These are phyloP conservation scores for Frieseomelitta varia DNA, from an alignment of 1,140 invertebrate species.

Conservation along the genomic window DNA sequence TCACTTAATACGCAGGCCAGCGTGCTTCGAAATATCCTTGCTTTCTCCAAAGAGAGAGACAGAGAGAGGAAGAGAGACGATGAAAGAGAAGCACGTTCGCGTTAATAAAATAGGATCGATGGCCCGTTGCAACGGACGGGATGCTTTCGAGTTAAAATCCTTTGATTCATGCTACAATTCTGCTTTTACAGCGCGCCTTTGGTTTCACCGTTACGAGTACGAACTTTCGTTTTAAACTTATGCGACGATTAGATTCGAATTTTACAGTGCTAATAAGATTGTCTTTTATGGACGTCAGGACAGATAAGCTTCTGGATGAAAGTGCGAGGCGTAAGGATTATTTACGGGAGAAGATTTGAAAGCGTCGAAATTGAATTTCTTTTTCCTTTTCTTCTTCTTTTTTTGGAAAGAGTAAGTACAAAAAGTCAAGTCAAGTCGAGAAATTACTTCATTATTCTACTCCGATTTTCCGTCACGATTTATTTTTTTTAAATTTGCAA, in stretches of 20 bases:
- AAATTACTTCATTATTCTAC: too few relatives aligned
- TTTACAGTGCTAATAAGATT: neutral
- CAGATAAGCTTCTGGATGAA: neutral
- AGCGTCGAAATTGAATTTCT: neutral
- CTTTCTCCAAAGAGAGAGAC: conserved; percentile 14
- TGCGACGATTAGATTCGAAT: neutral
- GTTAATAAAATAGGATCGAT: conserved; percentile 42
- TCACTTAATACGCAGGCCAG: conserved; percentile 7
- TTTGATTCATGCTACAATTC: conserved; percentile 18
- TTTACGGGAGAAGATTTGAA: neutral
- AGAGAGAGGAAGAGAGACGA: neutral
- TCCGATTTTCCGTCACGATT: too few relatives aligned
- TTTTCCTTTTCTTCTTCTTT: too few relatives aligned
- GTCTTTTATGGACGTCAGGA: neutral
- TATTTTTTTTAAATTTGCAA: too few relatives aligned
- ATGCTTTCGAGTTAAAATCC: conserved; percentile 27
- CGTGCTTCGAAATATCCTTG: conserved; percentile 17
- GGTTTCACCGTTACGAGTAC: neutral
- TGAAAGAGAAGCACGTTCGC: conserved; percentile 12
- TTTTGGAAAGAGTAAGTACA: too few relatives aligned
- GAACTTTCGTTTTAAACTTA: neutral
- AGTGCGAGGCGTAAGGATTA: neutral
- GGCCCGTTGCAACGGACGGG: neutral
- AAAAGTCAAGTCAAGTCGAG: too few relatives aligned
- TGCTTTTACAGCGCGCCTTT: neutral